Evolutionary conservation across 92 coral and sea anemone species (phyloP).

Genomic region (Pocillopora grandis): DNA sequence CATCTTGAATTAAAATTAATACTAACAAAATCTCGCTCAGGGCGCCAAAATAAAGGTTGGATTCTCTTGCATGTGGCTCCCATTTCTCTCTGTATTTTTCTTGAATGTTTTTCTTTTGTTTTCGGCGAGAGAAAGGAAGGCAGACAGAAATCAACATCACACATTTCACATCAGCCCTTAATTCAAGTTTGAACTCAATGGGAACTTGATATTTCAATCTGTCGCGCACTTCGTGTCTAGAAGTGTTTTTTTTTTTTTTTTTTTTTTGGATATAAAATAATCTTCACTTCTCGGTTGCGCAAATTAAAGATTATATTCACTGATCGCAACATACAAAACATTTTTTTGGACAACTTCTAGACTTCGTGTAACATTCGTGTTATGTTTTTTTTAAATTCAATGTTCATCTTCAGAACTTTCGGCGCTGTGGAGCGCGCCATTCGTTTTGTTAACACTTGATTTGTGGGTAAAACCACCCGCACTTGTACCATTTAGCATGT

Average conservation of each 20-base stretch:
- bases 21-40: conserved; percentile 1
- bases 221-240: background rate
- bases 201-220: conserved; percentile 27
- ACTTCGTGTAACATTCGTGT: background rate
- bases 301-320: background rate
- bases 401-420: conserved; percentile 72
- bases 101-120: background rate
- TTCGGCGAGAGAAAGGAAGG: no score
- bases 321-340: background rate
- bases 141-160: background rate
- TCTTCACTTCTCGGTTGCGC: conserved; percentile 8
- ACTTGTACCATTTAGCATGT: conserved; percentile 68
- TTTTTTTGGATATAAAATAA: background rate
- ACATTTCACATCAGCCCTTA: background rate
- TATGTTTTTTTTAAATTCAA: conserved; percentile 6
- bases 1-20: background rate
- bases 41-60: conserved; percentile 20
- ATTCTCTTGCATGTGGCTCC: background rate
- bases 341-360: background rate
- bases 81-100: background rate
- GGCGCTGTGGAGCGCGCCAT: conserved; percentile 46
- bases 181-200: conserved; percentile 11
- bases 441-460: conserved; percentile 44
- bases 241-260: background rate
- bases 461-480: conserved; percentile 30